phyloP scores from a whole-genome alignment of 2,797 vertebrate genomes.

The Lepilemur septentrionalis region DNA sequence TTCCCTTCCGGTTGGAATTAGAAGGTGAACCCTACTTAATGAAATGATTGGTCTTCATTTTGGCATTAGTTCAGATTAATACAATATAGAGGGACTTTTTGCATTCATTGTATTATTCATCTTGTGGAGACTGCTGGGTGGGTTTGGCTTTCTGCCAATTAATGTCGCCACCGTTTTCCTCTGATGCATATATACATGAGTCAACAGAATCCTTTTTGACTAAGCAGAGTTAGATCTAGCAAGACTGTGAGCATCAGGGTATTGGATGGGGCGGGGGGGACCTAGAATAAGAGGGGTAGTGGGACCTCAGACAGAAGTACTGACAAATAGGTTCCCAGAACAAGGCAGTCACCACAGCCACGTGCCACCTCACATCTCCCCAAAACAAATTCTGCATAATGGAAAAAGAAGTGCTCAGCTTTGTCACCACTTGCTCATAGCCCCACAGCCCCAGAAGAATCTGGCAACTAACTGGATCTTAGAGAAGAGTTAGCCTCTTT shows the following conservation, averaged over 20 bases:
- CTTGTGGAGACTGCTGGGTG: background rate
- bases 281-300: background rate
- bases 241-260: background rate
- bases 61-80: background rate
- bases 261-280: background rate
- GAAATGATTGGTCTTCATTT: slow-evolving; percentile 42
- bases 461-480: background rate
- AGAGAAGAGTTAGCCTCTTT: background rate
- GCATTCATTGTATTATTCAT: background rate
- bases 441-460: background rate
- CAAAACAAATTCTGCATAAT: background rate
- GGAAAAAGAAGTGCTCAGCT: background rate
- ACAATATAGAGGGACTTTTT: background rate
- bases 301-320: background rate
- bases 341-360: background rate
- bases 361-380: background rate
- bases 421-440: background rate
- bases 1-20: background rate
- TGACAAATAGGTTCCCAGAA: background rate
- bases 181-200: background rate
- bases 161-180: background rate
- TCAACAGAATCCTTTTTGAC: slow-evolving; percentile 52
- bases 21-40: background rate
- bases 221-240: slow-evolving; percentile 20
- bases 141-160: slow-evolving; percentile 30